phyloP scores from a whole-genome alignment of 2,888 invertebrate species.

The Hirtodrosophila histrioides region DNA sequence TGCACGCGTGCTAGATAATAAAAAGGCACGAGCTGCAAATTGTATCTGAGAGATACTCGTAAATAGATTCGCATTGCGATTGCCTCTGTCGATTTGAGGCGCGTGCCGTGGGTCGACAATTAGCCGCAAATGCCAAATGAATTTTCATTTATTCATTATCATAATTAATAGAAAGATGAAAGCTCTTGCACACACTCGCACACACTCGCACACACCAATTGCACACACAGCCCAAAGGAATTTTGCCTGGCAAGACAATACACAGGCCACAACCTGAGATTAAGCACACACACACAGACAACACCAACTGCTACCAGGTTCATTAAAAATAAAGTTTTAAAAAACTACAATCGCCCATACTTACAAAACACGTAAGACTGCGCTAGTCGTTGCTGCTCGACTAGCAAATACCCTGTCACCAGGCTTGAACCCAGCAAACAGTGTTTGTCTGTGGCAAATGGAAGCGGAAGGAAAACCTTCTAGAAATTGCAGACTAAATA shows the following conservation, averaged over 20 bases:
- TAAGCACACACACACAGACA: constrained; percentile 9
- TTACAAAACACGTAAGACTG: no score
- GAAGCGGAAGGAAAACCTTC: no score
- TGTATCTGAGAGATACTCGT: constrained; percentile 45
- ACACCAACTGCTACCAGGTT: constrained; percentile 6
- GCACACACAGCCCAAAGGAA: constrained; percentile 9
- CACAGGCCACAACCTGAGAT: constrained; percentile 9
- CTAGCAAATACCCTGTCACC: neutral
- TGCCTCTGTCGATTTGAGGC: constrained; percentile 43
- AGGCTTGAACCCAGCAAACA: no score
- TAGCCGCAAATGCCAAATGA: constrained; percentile 71
- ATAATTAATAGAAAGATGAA: constrained; percentile 66
- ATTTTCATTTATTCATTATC: constrained; percentile 64
- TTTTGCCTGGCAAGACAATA: neutral
- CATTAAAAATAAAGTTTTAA: constrained; percentile 23
- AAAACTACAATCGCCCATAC: neutral
- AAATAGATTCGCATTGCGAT: constrained; percentile 48
- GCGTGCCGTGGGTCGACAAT: constrained; percentile 58
- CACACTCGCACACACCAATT: neutral
- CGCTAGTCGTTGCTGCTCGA: neutral
- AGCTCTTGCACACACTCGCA: constrained; percentile 11
- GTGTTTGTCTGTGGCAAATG: no score
- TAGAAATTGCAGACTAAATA: no score
- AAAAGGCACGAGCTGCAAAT: constrained; percentile 50
- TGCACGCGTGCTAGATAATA: constrained; percentile 70